Conservation (phyloP, 1,140 invertebrate species). For the Brachionus rubens region DNA sequence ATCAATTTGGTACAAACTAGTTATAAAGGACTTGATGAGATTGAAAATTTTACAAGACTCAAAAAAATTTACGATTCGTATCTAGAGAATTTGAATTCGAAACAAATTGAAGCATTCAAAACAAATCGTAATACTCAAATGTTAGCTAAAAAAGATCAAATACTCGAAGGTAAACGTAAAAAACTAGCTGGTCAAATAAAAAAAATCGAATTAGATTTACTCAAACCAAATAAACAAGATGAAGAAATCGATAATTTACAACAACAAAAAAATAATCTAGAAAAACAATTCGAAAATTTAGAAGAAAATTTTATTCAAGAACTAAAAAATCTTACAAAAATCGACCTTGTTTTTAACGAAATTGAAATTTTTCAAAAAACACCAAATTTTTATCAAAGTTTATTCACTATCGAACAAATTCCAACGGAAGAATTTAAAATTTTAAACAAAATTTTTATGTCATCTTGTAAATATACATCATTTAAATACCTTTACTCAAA, state of each 20-base stretch:
- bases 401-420: neutral
- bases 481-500: conserved; percentile 4
- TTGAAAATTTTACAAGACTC: neutral
- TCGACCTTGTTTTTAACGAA: neutral
- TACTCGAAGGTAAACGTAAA: conserved; percentile 20
- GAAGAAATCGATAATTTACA: neutral
- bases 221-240: neutral
- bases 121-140: neutral
- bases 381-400: neutral
- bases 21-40: neutral
- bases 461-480: conserved; percentile 2
- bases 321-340: neutral
- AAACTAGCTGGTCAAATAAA: neutral
- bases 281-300: neutral
- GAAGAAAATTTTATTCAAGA: neutral
- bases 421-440: neutral
- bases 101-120: conserved; percentile 1
- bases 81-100: neutral
- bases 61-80: neutral
- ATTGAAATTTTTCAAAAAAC: conserved; percentile 11
- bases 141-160: neutral
- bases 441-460: neutral
- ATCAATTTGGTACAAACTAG: neutral
- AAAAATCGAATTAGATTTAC: neutral
- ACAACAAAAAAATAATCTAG: neutral